Base-by-base conservation (phyloP, 2,797 vertebrate species). In the Manis javanica region DNA sequence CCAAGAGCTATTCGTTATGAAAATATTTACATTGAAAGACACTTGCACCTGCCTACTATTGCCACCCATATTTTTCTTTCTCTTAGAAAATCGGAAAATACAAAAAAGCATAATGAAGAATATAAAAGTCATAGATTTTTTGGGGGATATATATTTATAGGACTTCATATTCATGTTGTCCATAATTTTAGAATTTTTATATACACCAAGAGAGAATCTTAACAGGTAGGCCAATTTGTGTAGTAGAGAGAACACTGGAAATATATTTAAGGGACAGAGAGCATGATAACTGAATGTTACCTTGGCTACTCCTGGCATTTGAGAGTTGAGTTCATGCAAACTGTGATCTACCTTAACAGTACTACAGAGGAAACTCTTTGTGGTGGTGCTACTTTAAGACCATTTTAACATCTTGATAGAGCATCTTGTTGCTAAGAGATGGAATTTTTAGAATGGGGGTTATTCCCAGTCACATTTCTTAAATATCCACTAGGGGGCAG, bases 401-500 rank as follows among this genome's bases (percentile, higher is more conserved):
- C 15, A 24, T 57, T 68, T 68, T 57, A 69, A 63, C 18, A 21
- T 86, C 29, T 77, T 39, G 16, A 7, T 31, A 42, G 37, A 66
- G 8, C 49, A 0, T 71, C 34, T 90, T 29, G 31, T 49, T 74
- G 34, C 55, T 42, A n/a, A 69, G 59, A 57, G 19, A 74, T 69
- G 13, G 24, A 71, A 87, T 64, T 96, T 88, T 68, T 46, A 46
- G 78, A 90, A 57, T 16, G 13, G 7, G 13, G 55, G 59, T 6
- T 66, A 59, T 95, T 79, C 51, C 53, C 12, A 29, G 57, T 24
- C 16, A 19, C 63, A n/a, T 88, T 97, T 94, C 87, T 55, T 7
- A 61, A 93, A 51, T 63, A 0, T 23, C 90, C 97, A 77, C 97
- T 53, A 97, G 98, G 94, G 95, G 51, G 59, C 97, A 95, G 64